phyloP scores from a whole-genome alignment of 1,140 invertebrate genomes.

The Cyrtorhinus lividipennis region DNA sequence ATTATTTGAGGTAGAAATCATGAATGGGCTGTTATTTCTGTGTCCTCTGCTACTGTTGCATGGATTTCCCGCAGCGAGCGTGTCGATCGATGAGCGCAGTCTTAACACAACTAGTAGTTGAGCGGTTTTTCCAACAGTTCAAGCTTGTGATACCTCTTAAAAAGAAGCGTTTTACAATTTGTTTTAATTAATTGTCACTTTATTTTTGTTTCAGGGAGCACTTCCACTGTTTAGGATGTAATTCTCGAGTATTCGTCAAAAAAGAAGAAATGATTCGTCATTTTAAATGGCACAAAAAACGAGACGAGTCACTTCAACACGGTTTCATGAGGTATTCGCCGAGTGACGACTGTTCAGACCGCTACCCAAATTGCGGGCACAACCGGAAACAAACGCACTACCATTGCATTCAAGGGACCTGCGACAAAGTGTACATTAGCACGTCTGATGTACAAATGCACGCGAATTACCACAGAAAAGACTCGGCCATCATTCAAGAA shows the following conservation, averaged over 20 bases:
- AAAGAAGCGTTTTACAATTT: too few relatives aligned
- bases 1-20: too few relatives aligned
- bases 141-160: too few relatives aligned
- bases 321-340: constrained; percentile 92
- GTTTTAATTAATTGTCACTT: too few relatives aligned
- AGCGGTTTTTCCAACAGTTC: too few relatives aligned
- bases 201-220: constrained; percentile 53
- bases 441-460: constrained; percentile 99
- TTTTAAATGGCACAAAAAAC: constrained; percentile 98
- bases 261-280: constrained; percentile 98
- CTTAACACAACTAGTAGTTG: too few relatives aligned
- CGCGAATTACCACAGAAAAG: constrained; percentile 95
- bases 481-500: constrained; percentile 93
- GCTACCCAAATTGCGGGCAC: constrained; percentile 69
- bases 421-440: constrained; percentile 70
- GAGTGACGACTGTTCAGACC: constrained; percentile 75
- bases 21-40: too few relatives aligned
- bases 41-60: too few relatives aligned
- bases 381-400: constrained; percentile 97
- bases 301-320: constrained; percentile 89
- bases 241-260: constrained; percentile 76
- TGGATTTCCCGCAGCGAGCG: too few relatives aligned
- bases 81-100: too few relatives aligned
- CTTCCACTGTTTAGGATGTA: constrained; percentile 91
- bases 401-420: constrained; percentile 75